These are phyloP conservation scores for Crematogaster levior DNA, from an alignment of 2,888 invertebrate species.

Conservation along the genomic window DNA sequence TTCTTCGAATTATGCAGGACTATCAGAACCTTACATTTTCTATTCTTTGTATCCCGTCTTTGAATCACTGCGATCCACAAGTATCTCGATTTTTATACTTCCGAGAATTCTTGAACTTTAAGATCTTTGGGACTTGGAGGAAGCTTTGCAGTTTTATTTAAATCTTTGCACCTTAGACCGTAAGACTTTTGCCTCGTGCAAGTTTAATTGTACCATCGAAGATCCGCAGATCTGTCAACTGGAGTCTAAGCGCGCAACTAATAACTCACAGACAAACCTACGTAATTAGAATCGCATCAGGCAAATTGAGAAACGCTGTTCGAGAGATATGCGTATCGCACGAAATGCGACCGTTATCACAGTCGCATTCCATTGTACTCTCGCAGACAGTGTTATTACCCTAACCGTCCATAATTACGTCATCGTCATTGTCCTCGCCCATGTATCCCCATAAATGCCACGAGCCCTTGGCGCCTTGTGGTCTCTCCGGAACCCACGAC, in stretches of 20 bases:
- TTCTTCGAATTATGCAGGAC: neutral
- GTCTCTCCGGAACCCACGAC: constrained; percentile 9
- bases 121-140: neutral
- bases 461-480: constrained; percentile 49
- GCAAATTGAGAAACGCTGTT: constrained; percentile 46
- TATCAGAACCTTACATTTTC: neutral
- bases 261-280: neutral
- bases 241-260: neutral
- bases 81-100: neutral
- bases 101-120: neutral
- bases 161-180: neutral
- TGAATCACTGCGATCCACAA: neutral
- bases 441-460: constrained; percentile 71
- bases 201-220: neutral
- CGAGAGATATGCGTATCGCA: constrained; percentile 45
- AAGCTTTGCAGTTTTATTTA: neutral
- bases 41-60: neutral
- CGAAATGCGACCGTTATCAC: constrained; percentile 58
- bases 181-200: neutral
- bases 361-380: constrained; percentile 76
- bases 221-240: neutral
- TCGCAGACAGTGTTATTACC: constrained; percentile 79
- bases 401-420: constrained; percentile 83
- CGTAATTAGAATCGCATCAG: constrained; percentile 45
- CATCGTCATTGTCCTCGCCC: constrained; percentile 81